These are phyloP conservation scores for Diogma glabrata DNA, from an alignment of 2,888 invertebrate species.

Conservation along the genomic window DNA sequence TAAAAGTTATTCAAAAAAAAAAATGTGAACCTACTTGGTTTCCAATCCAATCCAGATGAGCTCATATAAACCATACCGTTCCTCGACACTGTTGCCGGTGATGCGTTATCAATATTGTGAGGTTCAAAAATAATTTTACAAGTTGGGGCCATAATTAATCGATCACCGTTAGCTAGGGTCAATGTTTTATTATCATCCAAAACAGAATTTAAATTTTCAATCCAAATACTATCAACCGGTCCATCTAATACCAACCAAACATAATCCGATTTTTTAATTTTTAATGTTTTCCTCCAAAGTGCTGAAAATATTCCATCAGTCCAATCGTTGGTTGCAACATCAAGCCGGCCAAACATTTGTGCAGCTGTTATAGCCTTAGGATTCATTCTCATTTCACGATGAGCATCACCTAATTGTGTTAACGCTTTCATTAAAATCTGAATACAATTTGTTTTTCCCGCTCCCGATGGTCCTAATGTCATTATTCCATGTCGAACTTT, in stretches of 20 bases:
- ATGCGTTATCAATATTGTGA: constrained; percentile 94
- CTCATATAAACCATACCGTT: constrained; percentile 97
- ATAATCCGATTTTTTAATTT: constrained; percentile 74
- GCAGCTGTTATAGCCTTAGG: constrained; percentile 95
- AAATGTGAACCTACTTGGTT: constrained; percentile 46
- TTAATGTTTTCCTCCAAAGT: constrained; percentile 87
- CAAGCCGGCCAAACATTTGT: constrained; percentile 94
- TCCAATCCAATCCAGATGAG: constrained; percentile 87
- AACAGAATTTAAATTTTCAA: constrained; percentile 94
- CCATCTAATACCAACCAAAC: constrained; percentile 94
- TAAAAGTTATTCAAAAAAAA: not conserved
- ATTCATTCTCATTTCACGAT: constrained; percentile 95
- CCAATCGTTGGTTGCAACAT: constrained; percentile 98
- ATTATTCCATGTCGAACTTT: constrained; percentile 91
- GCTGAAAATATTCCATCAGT: constrained; percentile 97
- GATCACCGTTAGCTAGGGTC: constrained; percentile 90
- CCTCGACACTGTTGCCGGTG: constrained; percentile 90
- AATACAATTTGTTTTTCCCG: constrained; percentile 85
- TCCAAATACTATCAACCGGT: constrained; percentile 96
- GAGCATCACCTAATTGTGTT: constrained; percentile 70
- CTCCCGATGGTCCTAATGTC: constrained; percentile 89
- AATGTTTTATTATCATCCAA: constrained; percentile 93
- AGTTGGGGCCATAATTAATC: constrained; percentile 84
- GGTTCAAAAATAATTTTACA: constrained; percentile 96
- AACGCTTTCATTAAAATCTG: constrained; percentile 83